These are phyloP conservation scores for Hyles euphorbiae DNA, from an alignment of 1,140 invertebrate genomes.

Conservation along the genomic window DNA sequence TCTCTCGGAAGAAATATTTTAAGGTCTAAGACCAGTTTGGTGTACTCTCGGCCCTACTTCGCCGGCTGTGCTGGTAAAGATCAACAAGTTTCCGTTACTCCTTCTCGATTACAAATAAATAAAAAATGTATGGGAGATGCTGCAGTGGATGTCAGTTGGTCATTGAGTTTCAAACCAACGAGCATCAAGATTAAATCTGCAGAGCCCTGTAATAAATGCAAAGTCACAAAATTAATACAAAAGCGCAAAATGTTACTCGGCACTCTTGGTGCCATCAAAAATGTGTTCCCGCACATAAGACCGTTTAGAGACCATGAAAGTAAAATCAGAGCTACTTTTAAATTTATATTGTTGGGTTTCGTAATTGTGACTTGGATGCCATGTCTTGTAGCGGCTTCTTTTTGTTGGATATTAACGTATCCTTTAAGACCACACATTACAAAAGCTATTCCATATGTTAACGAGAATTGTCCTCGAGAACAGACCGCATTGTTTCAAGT, in stretches of 20 bases:
- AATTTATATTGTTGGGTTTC: slow-evolving; percentile 19
- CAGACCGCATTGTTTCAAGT: no score
- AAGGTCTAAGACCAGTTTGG: no score
- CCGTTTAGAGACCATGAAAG: not conserved
- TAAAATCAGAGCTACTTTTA: slow-evolving; percentile 7
- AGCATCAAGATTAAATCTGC: not conserved
- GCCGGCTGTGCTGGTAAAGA: slow-evolving; percentile 4
- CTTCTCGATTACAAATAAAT: slow-evolving; percentile 6
- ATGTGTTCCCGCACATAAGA: not conserved
- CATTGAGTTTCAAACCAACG: not conserved
- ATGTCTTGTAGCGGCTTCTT: slow-evolving; percentile 19
- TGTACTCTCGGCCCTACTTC: not conserved
- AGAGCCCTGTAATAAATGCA: not conserved
- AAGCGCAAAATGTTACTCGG: not conserved
- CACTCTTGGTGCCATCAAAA: not conserved
- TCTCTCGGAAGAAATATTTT: no score
- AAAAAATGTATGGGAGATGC: slow-evolving; percentile 1
- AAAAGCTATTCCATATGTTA: no score
- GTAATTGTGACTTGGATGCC: slow-evolving; percentile 25
- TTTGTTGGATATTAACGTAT: slow-evolving; percentile 24
- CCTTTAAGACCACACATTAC: slow-evolving; percentile 20
- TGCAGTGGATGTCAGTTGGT: not conserved
- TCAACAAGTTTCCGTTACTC: slow-evolving; percentile 9
- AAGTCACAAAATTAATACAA: not conserved
- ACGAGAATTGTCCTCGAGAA: no score